A percentile compares a stretch with the other conserved stretches of the same genome.
These are phyloP conservation scores for Myripristis murdjan DNA, from an alignment of 2,797 vertebrate species.

Conservation along the genomic window DNA sequence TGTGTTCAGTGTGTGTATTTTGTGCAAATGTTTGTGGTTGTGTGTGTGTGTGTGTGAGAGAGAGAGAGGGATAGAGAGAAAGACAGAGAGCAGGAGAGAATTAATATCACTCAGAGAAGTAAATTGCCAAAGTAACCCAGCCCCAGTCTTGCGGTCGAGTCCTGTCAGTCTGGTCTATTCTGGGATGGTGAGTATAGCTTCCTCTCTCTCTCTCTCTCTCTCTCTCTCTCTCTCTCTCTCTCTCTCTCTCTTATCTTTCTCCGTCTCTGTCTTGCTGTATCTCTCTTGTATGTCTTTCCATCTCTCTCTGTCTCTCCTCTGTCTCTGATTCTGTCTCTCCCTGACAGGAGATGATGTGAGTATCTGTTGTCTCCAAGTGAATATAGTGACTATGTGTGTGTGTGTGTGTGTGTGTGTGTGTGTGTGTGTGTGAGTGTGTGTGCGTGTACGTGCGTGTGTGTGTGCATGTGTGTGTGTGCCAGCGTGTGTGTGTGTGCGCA, in stretches of 20 bases:
- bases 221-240: conserved; percentile 19
- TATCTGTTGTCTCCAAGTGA: conserved; percentile 66
- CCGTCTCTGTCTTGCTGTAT: conserved; percentile 22
- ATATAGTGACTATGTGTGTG: too few relatives aligned
- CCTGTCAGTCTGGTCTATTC: conserved; percentile 71
- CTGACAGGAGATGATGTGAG: conserved; percentile 53
- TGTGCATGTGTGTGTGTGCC: too few relatives aligned
- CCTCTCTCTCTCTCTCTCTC: conserved; percentile 35
- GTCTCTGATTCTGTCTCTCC: conserved; percentile 42
- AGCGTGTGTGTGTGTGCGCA: too few relatives aligned
- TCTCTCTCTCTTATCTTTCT: conserved; percentile 23
- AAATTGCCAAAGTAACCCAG: conserved; percentile 65
- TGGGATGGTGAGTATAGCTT: conserved; percentile 51
- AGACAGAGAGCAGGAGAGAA: conserved; percentile 44
- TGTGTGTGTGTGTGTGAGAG: conserved; percentile 2
- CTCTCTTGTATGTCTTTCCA: conserved; percentile 33
- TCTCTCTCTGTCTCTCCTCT: conserved; percentile 39
- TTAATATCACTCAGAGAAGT: conserved; percentile 56
- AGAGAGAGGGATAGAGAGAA: background rate
- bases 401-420: conserved; percentile 31
- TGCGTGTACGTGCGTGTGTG: conserved; percentile 3
- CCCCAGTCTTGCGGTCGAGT: conserved; percentile 67
- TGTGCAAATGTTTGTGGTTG: background rate
- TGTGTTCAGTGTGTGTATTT: conserved; percentile 13
- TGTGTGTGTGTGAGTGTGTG: conserved; percentile 13